Evolutionary conservation across 1,140 invertebrate genomes (phyloP), one percentile per base, ranked within the genome.

Genomic region (Helicoverpa armigera): DNA sequence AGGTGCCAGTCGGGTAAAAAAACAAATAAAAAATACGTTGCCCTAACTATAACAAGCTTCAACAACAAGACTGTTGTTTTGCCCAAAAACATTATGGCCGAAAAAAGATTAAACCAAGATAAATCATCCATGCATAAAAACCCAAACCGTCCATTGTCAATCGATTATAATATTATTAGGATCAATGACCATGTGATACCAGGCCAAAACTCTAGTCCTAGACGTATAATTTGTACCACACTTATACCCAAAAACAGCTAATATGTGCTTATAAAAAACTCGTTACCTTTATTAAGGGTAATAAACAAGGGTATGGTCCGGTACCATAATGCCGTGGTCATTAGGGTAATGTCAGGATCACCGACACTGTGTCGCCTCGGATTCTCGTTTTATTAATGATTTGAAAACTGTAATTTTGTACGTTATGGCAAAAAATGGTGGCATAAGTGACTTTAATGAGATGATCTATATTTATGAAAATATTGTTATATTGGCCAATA

Each of bases 231-330:
- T 90, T 89, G 88, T 79, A 85, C 85, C 82, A 85, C 85, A 87
- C 82, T 89, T 89, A 87, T 90, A 84, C 85, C 85, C 86, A 87
- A 80, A 91, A 90, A 90, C 76, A 14, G 77, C 82, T 88, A 87
- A 86, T 86, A 84, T 53, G 54, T 82, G 80, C 69, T 84, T 82
- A 88, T 89, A 93, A 93, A 93, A 94, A 94, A 91, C 91, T 93
- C 92, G 92, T 94, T 94, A 91, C 81, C 79, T 85, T 92, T 88
- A 94, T 94, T 91, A 92, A 90, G 87, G 86, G 89, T 92, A 93
- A 93, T 94, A 92, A 92, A 93, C 86, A 84, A 87, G 90, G 84
- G 87, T 90, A 92, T 92, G 89, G 88, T 82, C 86, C 87, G 86
- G 85, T 82, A 83, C 83, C 82, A 87, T 92, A 90, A 91, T 91